Percentiles rank a stretch among this genome's conserved stretches.
These are phyloP conservation scores for Ypsolopha sequella DNA, from an alignment of 2,888 invertebrate species.

Conservation along the genomic window DNA sequence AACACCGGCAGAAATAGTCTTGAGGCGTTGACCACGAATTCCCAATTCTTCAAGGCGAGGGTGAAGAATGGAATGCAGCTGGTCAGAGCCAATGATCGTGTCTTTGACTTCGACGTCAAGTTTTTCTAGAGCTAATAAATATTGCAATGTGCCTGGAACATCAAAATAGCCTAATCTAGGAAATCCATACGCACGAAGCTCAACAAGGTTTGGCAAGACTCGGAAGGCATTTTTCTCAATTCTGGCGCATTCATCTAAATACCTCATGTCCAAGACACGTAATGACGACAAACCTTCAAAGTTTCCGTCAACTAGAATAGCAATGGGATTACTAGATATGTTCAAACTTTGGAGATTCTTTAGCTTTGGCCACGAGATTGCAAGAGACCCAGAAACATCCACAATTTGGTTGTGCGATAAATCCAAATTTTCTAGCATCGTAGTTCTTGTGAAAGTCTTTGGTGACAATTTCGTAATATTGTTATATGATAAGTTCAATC, in stretches of 20 bases:
- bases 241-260: slow-evolving; percentile 77
- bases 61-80: slow-evolving; percentile 82
- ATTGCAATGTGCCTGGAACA: slow-evolving; percentile 85
- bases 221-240: slow-evolving; percentile 88
- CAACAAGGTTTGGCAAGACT: slow-evolving; percentile 76
- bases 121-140: slow-evolving; percentile 78
- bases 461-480: slow-evolving; percentile 75
- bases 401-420: slow-evolving; percentile 78
- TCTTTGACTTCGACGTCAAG: slow-evolving; percentile 91
- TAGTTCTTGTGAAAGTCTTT: slow-evolving; percentile 81
- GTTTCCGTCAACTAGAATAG: slow-evolving; percentile 80
- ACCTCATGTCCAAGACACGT: slow-evolving; percentile 73
- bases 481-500: slow-evolving; percentile 84
- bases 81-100: slow-evolving; percentile 82
- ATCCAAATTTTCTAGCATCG: slow-evolving; percentile 82
- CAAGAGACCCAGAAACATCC: slow-evolving; percentile 71
- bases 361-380: slow-evolving; percentile 78
- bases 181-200: slow-evolving; percentile 79
- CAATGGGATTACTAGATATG: slow-evolving; percentile 87
- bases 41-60: slow-evolving; percentile 82
- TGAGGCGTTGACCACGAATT: slow-evolving; percentile 79
- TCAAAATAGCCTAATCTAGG: slow-evolving; percentile 88
- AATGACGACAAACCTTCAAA: slow-evolving; percentile 79
- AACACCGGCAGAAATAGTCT: slow-evolving; percentile 85
- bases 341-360: slow-evolving; percentile 80